A percentile compares a stretch with the other conserved stretches of the same genome.
Evolutionary conservation across 2,888 invertebrate genomes (phyloP).

Genomic region (Ophion slaviceki): DNA sequence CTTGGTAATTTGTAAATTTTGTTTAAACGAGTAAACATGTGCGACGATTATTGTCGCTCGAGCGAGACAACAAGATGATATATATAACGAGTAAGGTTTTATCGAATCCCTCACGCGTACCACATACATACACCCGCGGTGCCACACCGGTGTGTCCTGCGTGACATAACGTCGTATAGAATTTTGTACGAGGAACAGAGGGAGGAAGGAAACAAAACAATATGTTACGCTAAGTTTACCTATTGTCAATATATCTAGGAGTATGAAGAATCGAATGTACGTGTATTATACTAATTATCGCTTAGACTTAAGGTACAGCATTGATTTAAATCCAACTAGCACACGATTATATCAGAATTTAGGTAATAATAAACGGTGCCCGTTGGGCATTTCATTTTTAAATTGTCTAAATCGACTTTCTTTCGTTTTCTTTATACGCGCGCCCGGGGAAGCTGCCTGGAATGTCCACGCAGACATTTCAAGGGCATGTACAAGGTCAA

Average conservation of each 20-base stretch:
- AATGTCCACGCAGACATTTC: too few species aligned
- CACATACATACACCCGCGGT: conserved; percentile 25
- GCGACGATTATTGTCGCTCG: conserved; percentile 61
- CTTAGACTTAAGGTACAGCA: conserved; percentile 75
- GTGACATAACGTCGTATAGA: conserved; percentile 73
- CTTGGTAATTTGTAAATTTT: conserved; percentile 67
- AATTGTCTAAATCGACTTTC: conserved; percentile 55
- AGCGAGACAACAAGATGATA: conserved; percentile 46
- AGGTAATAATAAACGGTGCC: conserved; percentile 81
- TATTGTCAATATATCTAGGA: conserved; percentile 72
- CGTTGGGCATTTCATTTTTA: conserved; percentile 80
- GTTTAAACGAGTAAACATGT: conserved; percentile 62
- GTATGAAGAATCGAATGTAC: conserved; percentile 76
- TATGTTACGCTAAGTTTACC: conserved; percentile 71
- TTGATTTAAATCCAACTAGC: conserved; percentile 75
- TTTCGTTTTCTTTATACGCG: background rate
- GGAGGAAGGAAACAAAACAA: conserved; percentile 46
- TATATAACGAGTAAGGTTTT: conserved; percentile 54
- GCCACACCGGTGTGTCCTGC: conserved; percentile 65
- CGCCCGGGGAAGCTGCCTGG: background rate
- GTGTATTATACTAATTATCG: conserved; percentile 81
- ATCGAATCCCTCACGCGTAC: conserved; percentile 64
- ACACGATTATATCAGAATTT: conserved; percentile 80
- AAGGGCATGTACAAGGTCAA: too few species aligned
- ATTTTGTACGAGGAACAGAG: conserved; percentile 76